Evolutionary conservation across 1,140 invertebrate species (phyloP).

Genomic region (Micrasema longulum): DNA sequence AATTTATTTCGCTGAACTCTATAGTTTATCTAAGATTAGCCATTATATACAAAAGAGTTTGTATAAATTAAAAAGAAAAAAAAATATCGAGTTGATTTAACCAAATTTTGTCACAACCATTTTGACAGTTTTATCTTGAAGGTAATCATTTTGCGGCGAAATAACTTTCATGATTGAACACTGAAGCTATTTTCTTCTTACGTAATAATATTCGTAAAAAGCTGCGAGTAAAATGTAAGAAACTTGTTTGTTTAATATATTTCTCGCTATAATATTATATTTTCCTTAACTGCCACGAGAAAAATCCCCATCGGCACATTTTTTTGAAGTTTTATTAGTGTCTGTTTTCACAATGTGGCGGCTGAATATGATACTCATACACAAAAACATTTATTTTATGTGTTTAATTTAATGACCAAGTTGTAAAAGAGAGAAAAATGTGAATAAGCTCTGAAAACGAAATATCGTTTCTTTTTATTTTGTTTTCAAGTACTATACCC

Average conservation of each 20-base stretch:
- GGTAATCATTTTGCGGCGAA: slow-evolving; percentile 11
- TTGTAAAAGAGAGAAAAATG: neutral
- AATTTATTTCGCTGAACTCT: too few species aligned
- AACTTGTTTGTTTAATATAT: slow-evolving; percentile 10
- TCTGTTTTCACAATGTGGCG: slow-evolving; percentile 5
- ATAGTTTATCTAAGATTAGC: neutral
- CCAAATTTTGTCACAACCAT: neutral
- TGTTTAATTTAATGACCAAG: neutral
- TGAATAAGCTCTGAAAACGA: too few species aligned
- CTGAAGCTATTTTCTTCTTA: slow-evolving; percentile 28
- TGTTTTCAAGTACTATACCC: too few species aligned
- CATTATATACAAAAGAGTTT: neutral
- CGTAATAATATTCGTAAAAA: slow-evolving; percentile 15
- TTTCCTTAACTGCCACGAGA: slow-evolving; percentile 21
- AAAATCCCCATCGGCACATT: slow-evolving; percentile 6
- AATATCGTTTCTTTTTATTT: too few species aligned
- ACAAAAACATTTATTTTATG: neutral
- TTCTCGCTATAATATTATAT: slow-evolving; percentile 19
- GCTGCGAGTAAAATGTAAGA: slow-evolving; percentile 8
- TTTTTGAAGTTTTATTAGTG: slow-evolving; percentile 28
- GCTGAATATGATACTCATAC: neutral
- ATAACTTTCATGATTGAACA: slow-evolving; percentile 25
- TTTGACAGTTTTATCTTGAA: neutral
- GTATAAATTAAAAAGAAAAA: neutral
- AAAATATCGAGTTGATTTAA: neutral